phyloP scores from a whole-genome alignment of 2,888 invertebrate genomes.

The Drosophila lutescens region DNA sequence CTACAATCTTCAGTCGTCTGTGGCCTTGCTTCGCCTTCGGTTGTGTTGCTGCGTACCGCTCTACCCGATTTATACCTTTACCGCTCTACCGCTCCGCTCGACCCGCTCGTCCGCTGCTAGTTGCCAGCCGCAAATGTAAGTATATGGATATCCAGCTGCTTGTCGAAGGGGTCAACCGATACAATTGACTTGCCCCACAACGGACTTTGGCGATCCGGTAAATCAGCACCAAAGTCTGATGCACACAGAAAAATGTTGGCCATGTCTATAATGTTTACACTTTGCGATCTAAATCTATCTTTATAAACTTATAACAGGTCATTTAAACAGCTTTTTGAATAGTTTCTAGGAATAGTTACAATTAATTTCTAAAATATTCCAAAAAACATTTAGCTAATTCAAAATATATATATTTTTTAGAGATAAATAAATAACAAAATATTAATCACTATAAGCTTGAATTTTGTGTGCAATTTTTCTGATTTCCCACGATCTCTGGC shows the following conservation, averaged over 20 bases:
- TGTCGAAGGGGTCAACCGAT: slow-evolving; percentile 27
- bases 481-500: not conserved
- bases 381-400: too few species aligned
- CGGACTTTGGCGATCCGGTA: slow-evolving; percentile 19
- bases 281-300: too few species aligned
- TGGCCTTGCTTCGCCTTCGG: slow-evolving; percentile 14
- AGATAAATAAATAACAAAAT: too few species aligned
- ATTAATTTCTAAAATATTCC: too few species aligned
- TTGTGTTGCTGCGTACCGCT: slow-evolving; percentile 16
- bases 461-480: not conserved
- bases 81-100: not conserved
- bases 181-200: slow-evolving; percentile 20
- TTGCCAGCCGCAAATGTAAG: slow-evolving; percentile 11
- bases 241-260: slow-evolving; percentile 8
- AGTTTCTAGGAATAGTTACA: too few species aligned
- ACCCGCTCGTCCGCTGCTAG: not conserved
- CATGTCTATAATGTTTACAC: not conserved
- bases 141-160: slow-evolving; percentile 10
- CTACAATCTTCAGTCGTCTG: slow-evolving; percentile 16
- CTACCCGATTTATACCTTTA: not conserved
- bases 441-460: too few species aligned
- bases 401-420: too few species aligned
- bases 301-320: too few species aligned
- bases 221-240: slow-evolving; percentile 15
- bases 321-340: too few species aligned